A percentile compares a stretch with the other conserved stretches of the same genome.
These are phyloP conservation scores for Prorops nasuta DNA, from an alignment of 1,140 invertebrate species.

Conservation along the genomic window DNA sequence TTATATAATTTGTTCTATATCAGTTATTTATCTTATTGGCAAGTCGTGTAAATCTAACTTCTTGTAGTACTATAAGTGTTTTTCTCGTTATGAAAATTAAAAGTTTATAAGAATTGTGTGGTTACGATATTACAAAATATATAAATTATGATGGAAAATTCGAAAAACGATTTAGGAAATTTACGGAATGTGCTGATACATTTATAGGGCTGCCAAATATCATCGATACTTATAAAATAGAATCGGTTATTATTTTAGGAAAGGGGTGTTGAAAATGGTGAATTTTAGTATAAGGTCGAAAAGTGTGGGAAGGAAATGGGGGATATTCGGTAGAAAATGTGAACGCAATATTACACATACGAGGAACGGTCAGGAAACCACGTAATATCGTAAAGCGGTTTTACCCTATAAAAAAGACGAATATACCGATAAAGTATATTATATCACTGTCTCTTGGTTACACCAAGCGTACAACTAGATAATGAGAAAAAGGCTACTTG, in stretches of 20 bases:
- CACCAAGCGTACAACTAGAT: too few relatives aligned
- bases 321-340: conserved; percentile 4
- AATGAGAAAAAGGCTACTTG: too few relatives aligned
- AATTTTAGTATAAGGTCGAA: background rate
- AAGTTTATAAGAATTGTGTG: too few relatives aligned
- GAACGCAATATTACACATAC: conserved; percentile 7
- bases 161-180: too few relatives aligned
- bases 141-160: too few relatives aligned
- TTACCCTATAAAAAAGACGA: background rate
- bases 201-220: background rate
- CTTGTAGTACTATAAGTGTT: too few relatives aligned
- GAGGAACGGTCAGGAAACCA: conserved; percentile 5
- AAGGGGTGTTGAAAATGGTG: background rate
- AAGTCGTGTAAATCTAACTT: too few relatives aligned
- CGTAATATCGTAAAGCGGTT: conserved; percentile 15
- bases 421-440: background rate
- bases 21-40: too few relatives aligned
- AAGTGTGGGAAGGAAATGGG: background rate
- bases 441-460: background rate
- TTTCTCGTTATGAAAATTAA: too few relatives aligned
- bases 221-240: background rate
- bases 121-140: too few relatives aligned
- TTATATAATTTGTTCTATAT: too few relatives aligned
- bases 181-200: background rate
- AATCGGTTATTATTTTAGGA: background rate